phyloP scores from a whole-genome alignment of 1,140 invertebrate genomes.

The Drosophila mayri region DNA sequence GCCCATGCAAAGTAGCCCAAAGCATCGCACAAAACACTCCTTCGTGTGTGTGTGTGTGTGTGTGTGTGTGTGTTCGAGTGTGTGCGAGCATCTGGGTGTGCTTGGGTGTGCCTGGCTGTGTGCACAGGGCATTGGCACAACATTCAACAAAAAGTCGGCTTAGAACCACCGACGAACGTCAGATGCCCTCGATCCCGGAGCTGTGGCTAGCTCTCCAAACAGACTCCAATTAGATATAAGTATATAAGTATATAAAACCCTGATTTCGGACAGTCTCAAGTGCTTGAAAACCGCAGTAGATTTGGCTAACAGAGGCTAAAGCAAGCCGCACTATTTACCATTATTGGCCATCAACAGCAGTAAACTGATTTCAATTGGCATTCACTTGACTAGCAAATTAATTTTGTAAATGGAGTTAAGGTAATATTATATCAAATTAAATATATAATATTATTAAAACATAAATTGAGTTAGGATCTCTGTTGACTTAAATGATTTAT shows the following conservation, averaged over 20 bases:
- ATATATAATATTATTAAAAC: no score
- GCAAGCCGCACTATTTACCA: neutral
- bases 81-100: slow-evolving; percentile 5
- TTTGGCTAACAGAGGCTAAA: neutral
- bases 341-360: slow-evolving; percentile 6
- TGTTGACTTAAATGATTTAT: neutral
- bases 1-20: slow-evolving; percentile 69
- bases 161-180: slow-evolving; percentile 16
- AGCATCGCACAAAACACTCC: slow-evolving; percentile 48
- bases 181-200: slow-evolving; percentile 17
- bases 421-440: no score
- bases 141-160: neutral
- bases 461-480: neutral
- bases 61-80: slow-evolving; percentile 2
- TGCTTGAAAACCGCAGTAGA: slow-evolving; percentile 9
- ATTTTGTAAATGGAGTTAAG: neutral
- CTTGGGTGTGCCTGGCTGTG: neutral
- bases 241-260: neutral
- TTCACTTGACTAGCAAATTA: slow-evolving; percentile 3
- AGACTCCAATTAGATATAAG: neutral
- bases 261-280: slow-evolving; percentile 5
- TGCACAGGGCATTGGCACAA: slow-evolving; percentile 47
- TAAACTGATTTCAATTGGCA: neutral
- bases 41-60: slow-evolving; percentile 7
- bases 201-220: neutral